A percentile compares a stretch with the other conserved stretches of the same genome.
These are phyloP conservation scores for Gallinago jamesoni DNA, from an alignment of 2,113 vertebrate genomes.

Conservation along the genomic window DNA sequence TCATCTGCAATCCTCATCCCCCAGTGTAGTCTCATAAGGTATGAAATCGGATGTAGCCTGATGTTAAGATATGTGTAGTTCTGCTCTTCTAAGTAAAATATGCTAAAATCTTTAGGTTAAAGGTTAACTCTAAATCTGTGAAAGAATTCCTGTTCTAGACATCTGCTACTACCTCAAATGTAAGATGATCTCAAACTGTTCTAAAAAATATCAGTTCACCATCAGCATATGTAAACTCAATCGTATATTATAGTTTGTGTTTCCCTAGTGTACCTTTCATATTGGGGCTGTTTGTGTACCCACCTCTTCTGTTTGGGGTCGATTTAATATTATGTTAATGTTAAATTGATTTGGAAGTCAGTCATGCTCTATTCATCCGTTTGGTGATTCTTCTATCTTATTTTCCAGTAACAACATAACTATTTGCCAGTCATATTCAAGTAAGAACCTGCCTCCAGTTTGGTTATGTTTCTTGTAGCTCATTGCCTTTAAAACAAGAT, in stretches of 20 bases:
- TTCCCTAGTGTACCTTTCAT: not conserved
- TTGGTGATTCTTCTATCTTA: not conserved
- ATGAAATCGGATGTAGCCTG: not conserved
- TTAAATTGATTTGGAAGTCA: not conserved
- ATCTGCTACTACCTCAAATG: not conserved
- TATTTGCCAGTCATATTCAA: not conserved
- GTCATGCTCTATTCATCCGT: not conserved
- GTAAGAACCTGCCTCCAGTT: not conserved
- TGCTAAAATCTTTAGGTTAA: not conserved
- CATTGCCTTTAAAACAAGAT: not conserved
- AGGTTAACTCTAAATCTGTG: not conserved
- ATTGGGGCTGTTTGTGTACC: not conserved
- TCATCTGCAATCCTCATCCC: not conserved
- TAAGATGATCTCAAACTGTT: not conserved
- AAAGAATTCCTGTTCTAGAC: not conserved
- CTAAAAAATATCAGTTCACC: not conserved
- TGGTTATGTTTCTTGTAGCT: not conserved
- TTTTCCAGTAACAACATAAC: not conserved
- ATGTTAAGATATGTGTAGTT: not conserved
- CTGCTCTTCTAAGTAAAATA: not conserved
- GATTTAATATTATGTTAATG: not conserved
- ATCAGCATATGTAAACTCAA: not conserved
- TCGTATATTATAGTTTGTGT: not conserved
- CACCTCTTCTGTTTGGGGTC: not conserved
- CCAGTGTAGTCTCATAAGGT: not conserved